Evolutionary conservation across 2,113 vertebrate species (phyloP).

Genomic region (Hiodon tergisus): DNA sequence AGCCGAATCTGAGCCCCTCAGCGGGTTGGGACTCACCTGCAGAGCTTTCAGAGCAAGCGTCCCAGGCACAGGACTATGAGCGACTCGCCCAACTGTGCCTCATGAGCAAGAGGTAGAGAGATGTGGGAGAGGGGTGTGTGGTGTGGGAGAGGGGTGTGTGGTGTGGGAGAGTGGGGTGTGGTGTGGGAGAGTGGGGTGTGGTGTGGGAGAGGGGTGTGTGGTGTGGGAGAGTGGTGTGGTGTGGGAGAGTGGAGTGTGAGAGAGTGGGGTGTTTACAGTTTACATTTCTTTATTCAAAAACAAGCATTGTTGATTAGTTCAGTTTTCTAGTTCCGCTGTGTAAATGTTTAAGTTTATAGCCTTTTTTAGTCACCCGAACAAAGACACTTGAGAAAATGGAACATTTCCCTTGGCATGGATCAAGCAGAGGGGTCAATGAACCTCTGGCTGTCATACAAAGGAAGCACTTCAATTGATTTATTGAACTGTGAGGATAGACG

Average conservation of each 20-base stretch:
- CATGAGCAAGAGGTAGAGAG: constrained; percentile 71
- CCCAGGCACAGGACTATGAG: constrained; percentile 63
- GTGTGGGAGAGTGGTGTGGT: too few species aligned
- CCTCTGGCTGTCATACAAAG: neutral
- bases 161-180: too few species aligned
- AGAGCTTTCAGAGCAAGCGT: constrained; percentile 67
- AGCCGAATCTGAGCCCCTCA: constrained; percentile 60
- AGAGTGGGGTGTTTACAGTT: too few species aligned
- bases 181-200: too few species aligned
- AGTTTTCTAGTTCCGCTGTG: too few species aligned
- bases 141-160: too few species aligned
- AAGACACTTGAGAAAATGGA: constrained; percentile 3
- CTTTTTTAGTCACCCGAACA: constrained; percentile 2
- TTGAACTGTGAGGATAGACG: neutral
- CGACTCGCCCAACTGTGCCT: constrained; percentile 65
- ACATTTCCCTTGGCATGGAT: constrained; percentile 1
- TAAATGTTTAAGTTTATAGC: neutral
- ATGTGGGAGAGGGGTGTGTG: too few species aligned
- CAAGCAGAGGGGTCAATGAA: neutral
- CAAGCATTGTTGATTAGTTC: too few species aligned
- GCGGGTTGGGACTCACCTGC: constrained; percentile 54
- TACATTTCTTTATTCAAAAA: too few species aligned
- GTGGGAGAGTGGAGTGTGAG: too few species aligned
- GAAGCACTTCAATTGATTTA: constrained; percentile 44
- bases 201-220: too few species aligned